Conservation (phyloP, 2,113 vertebrate genomes). For the Motacilla alba region DNA sequence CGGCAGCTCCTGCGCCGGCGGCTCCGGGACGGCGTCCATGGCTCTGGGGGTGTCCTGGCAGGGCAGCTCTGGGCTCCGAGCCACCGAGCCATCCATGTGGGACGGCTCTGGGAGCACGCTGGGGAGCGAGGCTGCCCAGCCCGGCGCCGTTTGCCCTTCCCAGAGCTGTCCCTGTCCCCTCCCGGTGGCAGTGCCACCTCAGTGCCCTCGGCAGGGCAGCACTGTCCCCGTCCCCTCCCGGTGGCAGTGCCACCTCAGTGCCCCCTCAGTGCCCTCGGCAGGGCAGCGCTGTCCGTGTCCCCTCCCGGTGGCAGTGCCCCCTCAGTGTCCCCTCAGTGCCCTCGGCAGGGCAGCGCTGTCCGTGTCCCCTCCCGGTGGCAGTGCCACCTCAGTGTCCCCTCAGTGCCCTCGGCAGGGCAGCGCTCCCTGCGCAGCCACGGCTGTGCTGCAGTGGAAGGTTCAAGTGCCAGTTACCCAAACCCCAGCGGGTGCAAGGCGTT, state of each 20-base stretch:
- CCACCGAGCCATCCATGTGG: background rate
- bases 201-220: no score
- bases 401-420: background rate
- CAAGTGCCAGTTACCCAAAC: background rate
- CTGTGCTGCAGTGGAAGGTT: background rate
- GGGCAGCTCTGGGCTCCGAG: rapidly evolving
- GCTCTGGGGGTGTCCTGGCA: background rate
- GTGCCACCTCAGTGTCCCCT: no score
- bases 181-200: no score
- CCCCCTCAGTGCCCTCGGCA: no score
- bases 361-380: no score
- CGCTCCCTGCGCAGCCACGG: background rate
- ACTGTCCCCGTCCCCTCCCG: no score
- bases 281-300: no score
- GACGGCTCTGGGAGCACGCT: rapidly evolving
- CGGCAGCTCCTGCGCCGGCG: rapidly evolving
- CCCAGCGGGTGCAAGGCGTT: rapidly evolving
- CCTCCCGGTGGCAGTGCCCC: no score
- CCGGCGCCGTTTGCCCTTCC: background rate
- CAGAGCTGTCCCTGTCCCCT: background rate
- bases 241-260: no score
- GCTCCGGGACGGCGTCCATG: background rate
- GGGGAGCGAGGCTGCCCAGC: no score
- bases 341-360: background rate
- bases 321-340: no score